Evolutionary conservation across 1,140 invertebrate genomes (phyloP).

Genomic region (Spodoptera litura): DNA sequence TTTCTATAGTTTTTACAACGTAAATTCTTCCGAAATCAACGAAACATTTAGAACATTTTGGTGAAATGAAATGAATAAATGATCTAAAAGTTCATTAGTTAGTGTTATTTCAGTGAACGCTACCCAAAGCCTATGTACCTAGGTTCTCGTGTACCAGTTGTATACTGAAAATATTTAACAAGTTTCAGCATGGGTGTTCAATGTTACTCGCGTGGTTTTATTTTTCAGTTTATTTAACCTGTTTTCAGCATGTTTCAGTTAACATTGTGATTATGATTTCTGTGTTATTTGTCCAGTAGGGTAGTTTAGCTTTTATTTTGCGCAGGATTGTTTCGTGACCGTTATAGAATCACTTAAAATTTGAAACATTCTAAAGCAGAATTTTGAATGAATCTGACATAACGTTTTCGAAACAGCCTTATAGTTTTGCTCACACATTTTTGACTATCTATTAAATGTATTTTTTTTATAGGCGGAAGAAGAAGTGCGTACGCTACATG

Average conservation of each 20-base stretch:
- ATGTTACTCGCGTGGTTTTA: constrained; percentile 44
- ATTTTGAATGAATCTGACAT: neutral
- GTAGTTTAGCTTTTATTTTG: constrained; percentile 47
- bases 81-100: too few relatives aligned
- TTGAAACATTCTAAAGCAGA: too few relatives aligned
- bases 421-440: constrained; percentile 11
- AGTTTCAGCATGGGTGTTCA: constrained; percentile 57
- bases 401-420: constrained; percentile 30
- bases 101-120: too few relatives aligned
- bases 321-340: neutral
- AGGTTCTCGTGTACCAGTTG: too few relatives aligned
- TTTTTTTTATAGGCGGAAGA: constrained; percentile 93
- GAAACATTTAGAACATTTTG: too few relatives aligned
- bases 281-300: constrained; percentile 54
- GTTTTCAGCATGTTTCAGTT: constrained; percentile 57
- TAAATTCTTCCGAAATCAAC: too few relatives aligned
- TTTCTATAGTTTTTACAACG: too few relatives aligned
- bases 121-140: too few relatives aligned
- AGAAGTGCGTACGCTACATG: constrained; percentile 98
- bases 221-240: constrained; percentile 54
- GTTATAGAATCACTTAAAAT: neutral
- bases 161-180: constrained; percentile 22
- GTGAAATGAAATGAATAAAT: too few relatives aligned
- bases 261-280: constrained; percentile 53
- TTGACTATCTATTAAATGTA: neutral